A percentile compares a stretch with the other conserved stretches of the same genome.
Conservation (phyloP, 2,797 vertebrate species). For the Lateolabrax maculatus region DNA sequence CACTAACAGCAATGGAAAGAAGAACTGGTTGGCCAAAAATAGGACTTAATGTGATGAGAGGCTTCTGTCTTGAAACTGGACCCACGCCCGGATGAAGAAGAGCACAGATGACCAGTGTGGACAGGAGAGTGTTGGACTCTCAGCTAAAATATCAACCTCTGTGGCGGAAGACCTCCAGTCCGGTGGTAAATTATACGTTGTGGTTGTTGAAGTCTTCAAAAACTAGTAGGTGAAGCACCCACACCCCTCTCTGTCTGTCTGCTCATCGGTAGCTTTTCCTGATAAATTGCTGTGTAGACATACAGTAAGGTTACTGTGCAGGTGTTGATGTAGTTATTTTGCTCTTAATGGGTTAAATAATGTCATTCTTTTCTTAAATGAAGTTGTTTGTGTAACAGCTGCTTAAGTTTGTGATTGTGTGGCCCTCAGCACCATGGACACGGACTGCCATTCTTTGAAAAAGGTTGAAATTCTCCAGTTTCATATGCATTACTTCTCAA, state of each 20-base stretch:
- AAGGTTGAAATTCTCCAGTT: not conserved
- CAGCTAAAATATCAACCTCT: not conserved
- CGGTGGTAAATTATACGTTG: not conserved
- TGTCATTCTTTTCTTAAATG: not conserved
- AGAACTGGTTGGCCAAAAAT: not conserved
- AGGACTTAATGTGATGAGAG: not conserved
- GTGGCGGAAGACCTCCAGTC: not conserved
- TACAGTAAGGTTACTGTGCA: not conserved
- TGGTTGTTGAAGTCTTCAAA: slow-evolving; percentile 12
- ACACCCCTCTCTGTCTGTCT: not conserved
- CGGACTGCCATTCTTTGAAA: not conserved
- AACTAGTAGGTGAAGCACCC: slow-evolving; percentile 2
- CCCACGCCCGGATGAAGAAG: not conserved
- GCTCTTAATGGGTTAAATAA: not conserved
- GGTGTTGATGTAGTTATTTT: not conserved
- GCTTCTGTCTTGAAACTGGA: not conserved
- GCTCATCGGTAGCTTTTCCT: not conserved
- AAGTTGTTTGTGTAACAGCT: not conserved
- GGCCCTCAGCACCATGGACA: not conserved
- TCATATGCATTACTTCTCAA: not conserved
- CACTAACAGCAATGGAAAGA: not conserved
- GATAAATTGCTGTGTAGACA: not conserved
- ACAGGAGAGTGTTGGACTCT: not conserved
- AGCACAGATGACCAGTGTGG: not conserved
- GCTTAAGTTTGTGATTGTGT: not conserved